Base-by-base conservation (phyloP, 2,888 invertebrate species). In the Eubasilissa splendida region DNA sequence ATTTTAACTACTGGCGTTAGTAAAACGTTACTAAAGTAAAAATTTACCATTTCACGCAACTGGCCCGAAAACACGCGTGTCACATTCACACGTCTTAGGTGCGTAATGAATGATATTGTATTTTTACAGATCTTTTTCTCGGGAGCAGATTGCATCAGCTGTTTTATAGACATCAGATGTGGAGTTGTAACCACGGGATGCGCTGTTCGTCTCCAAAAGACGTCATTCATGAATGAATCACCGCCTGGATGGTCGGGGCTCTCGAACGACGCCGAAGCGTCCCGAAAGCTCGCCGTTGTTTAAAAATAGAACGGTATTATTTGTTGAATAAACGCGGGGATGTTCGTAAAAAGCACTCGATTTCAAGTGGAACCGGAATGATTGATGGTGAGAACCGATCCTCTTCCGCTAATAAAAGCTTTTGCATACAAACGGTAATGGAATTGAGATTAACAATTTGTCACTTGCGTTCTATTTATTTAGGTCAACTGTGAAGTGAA, bases 321-420 rank as follows among this genome's bases (percentile, higher is more conserved):
- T 73, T 54, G 56, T 22, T 22, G 11, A 3, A 53, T n/a, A 8
- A 54, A 53, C 31, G 33, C 10, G 12, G 65, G 65, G 65, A 65
- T 71, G 71, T 73, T 73, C 56, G 56, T 22, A 56, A 73, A n/a
- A 73, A 73, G 56, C 71, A 73, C 71, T 73, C 71, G 71, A 73
- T 73, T 73, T 56, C 56, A 73, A 73, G 71, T 73, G 58, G 58
- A 73, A 14, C 22, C 22, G 8, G 14, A 11, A 58, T 73, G 71
- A 73, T 73, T 73, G 71, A 73, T 73, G 71, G 56, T 33, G 71
- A 56, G 12, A 56, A 73, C 71, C 14, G 56, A 73, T 73, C 71
- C 58, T 56, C 31, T 10, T 54, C 42, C 42, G 56, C 71, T 73
- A 73, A 56, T 73, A 73, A 73, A 73, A 73, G 71, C 54, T 65